Evolutionary conservation across 2,113 vertebrate genomes (phyloP).

Genomic region (Pelobates fuscus): DNA sequence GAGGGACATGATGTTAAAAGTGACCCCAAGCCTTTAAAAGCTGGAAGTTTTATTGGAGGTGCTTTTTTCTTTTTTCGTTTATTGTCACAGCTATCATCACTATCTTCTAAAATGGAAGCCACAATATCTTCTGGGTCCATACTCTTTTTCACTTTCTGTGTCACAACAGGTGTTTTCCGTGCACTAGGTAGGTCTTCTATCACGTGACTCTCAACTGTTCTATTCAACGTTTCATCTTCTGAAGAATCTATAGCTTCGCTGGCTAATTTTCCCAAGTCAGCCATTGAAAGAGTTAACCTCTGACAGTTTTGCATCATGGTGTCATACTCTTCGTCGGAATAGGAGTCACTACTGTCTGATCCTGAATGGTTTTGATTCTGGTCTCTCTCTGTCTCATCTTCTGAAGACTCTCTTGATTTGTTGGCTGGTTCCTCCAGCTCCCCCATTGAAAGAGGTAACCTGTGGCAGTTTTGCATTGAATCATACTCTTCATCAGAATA

Average conservation of each 20-base stretch:
- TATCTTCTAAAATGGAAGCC: constrained; percentile 74
- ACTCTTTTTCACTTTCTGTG: constrained; percentile 12
- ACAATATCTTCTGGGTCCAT: constrained; percentile 79
- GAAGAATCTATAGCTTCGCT: constrained; percentile 42
- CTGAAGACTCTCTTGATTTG: constrained; percentile 28
- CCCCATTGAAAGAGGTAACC: constrained; percentile 74
- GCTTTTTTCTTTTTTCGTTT: constrained; percentile 55
- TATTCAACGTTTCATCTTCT: constrained; percentile 23
- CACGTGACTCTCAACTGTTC: neutral
- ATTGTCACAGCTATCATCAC: constrained; percentile 53
- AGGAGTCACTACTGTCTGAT: constrained; percentile 57
- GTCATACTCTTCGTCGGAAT: constrained; percentile 75
- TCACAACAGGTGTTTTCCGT: neutral
- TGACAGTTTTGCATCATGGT: constrained; percentile 78
- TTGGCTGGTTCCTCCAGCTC: constrained; percentile 77
- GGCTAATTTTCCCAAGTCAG: constrained; percentile 77
- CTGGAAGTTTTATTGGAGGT: constrained; percentile 61
- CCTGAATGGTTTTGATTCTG: too few relatives aligned
- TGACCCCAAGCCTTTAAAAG: constrained; percentile 76
- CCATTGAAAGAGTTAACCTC: constrained; percentile 73
- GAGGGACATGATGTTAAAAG: constrained; percentile 57
- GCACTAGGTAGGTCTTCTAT: neutral
- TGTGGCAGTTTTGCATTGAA: constrained; percentile 74
- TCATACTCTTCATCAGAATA: constrained; percentile 76
- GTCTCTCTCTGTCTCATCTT: constrained; percentile 18